Percentiles rank a stretch among this genome's conserved stretches.
phyloP scores from a whole-genome alignment of 1,140 invertebrate genomes.

The Scaptodrosophila lebanonensis region DNA sequence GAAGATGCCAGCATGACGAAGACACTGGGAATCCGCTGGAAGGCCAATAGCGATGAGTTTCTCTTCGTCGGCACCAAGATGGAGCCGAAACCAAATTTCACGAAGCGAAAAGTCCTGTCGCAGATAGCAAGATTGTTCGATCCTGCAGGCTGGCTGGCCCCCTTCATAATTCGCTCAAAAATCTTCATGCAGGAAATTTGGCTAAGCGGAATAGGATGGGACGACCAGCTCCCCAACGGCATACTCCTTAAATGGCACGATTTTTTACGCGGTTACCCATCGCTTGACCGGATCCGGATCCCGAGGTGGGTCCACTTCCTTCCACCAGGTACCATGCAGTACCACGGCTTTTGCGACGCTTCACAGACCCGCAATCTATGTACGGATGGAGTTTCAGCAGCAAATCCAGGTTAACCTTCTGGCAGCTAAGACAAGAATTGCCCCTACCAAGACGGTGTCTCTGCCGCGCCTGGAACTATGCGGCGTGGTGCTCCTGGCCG shows the following conservation, averaged over 20 bases:
- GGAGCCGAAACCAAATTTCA: neutral
- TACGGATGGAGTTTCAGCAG: no score
- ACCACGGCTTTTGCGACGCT: no score
- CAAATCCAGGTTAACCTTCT: no score
- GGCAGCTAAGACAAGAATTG: no score
- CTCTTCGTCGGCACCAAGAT: conserved; percentile 21
- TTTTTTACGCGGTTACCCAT: neutral
- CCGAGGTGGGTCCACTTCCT: conserved; percentile 29
- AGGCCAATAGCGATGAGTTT: conserved; percentile 32
- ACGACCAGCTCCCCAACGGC: conserved; percentile 42
- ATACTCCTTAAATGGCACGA: conserved; percentile 23
- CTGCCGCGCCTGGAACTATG: conserved; percentile 67
- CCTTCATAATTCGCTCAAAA: no score
- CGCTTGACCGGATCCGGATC: conserved; percentile 12
- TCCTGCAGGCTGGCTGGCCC: no score
- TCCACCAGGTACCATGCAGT: conserved; percentile 58
- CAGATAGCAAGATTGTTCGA: conserved; percentile 57
- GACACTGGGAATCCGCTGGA: conserved; percentile 41
- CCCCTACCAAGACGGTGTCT: conserved; percentile 55
- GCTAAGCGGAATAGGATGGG: conserved; percentile 76
- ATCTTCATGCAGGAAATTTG: no score
- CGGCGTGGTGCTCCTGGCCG: conserved; percentile 49
- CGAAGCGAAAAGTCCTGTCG: conserved; percentile 7
- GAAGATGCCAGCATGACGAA: conserved; percentile 22
- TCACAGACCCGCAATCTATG: no score